phyloP scores from a whole-genome alignment of 53 echinoderm and acorn worm species.

The Hippasteria phrygiana region DNA sequence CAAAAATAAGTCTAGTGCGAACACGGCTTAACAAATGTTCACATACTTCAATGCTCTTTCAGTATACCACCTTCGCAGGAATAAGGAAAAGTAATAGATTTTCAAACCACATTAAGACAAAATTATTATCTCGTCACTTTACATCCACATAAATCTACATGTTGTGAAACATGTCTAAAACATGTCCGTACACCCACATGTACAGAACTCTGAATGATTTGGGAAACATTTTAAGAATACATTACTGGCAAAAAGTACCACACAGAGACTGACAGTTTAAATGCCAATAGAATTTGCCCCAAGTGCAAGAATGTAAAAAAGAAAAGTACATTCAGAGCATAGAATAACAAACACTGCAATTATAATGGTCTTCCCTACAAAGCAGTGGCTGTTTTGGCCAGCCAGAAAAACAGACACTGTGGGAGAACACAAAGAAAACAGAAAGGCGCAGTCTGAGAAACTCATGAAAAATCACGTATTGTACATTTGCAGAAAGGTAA shows the following conservation, averaged over 20 bases:
- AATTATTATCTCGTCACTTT: too few species aligned
- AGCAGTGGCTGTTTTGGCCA: background rate
- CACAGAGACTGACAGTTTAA: background rate
- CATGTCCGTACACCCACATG: too few species aligned
- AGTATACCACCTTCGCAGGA: too few species aligned
- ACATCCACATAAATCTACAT: too few species aligned
- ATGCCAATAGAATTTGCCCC: background rate
- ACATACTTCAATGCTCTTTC: too few species aligned
- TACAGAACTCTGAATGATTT: too few species aligned
- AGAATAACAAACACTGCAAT: constrained; percentile 60
- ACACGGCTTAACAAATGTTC: too few species aligned
- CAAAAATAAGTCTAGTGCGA: too few species aligned
- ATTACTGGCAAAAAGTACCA: background rate
- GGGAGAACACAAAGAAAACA: constrained; percentile 34
- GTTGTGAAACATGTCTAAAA: too few species aligned
- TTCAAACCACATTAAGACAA: too few species aligned
- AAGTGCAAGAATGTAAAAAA: constrained; percentile 21
- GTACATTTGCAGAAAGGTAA: background rate
- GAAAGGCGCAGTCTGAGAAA: constrained; percentile 6
- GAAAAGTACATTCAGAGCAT: constrained; percentile 37
- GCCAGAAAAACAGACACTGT: constrained; percentile 46
- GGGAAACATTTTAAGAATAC: too few species aligned
- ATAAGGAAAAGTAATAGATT: too few species aligned
- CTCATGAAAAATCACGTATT: constrained; percentile 27
- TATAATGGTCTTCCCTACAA: constrained; percentile 29